These are phyloP conservation scores for Ferdinandea cuprea DNA, from an alignment of 2,888 invertebrate species.

Conservation along the genomic window DNA sequence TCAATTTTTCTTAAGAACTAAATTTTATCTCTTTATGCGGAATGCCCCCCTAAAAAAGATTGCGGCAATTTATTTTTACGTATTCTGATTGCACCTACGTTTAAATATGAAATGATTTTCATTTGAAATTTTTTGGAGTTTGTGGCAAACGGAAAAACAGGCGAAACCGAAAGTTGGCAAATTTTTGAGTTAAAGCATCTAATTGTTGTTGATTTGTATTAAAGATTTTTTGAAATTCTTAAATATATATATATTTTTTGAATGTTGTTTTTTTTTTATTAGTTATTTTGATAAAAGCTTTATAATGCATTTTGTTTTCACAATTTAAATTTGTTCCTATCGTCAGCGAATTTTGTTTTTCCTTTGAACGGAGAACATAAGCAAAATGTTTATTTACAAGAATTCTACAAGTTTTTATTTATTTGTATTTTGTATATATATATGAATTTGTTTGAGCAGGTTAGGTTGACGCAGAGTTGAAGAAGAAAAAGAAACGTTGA, in stretches of 20 bases:
- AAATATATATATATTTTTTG: constrained; percentile 20
- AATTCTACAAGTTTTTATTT: constrained; percentile 30
- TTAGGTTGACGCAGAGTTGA: constrained; percentile 8
- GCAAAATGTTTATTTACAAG: constrained; percentile 64
- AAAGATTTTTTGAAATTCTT: constrained; percentile 41
- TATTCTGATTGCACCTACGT: constrained; percentile 64
- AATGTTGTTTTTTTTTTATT: constrained; percentile 36
- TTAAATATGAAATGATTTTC: constrained; percentile 43
- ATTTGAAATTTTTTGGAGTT: constrained; percentile 20
- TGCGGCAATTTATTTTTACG: constrained; percentile 33
- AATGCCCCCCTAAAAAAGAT: constrained; percentile 57
- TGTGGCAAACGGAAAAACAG: constrained; percentile 28
- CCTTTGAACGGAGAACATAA: constrained; percentile 41
- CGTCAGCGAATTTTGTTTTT: constrained; percentile 8
- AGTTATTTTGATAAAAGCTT: constrained; percentile 50
- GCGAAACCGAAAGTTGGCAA: constrained; percentile 35
- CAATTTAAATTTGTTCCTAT: constrained; percentile 36
- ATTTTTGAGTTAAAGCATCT: constrained; percentile 45
- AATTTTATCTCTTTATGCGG: constrained; percentile 32
- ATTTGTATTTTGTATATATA: not conserved
- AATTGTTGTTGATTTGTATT: constrained; percentile 20
- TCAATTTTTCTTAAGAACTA: constrained; percentile 68
- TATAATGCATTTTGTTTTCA: constrained; percentile 25
- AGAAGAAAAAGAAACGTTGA: not conserved
- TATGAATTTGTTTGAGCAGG: constrained; percentile 13